A percentile compares a stretch with the other conserved stretches of the same genome.
Evolutionary conservation across 2,888 invertebrate genomes (phyloP).

Genomic region (Drosophila heteroneura): DNA sequence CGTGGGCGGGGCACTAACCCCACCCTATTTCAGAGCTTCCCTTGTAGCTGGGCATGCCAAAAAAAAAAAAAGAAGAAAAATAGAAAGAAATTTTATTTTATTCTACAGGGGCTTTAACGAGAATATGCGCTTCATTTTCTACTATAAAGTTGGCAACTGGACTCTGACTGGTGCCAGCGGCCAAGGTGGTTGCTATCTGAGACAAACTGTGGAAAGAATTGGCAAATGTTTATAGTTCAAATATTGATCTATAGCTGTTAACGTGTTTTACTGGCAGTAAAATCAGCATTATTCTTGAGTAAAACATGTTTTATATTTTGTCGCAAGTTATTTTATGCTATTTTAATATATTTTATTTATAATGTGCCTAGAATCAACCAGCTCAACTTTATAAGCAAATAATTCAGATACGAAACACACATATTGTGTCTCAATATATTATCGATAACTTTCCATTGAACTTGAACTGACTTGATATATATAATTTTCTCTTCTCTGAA

Average conservation of each 20-base stretch:
- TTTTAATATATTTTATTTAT: background rate
- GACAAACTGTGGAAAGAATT: slow-evolving; percentile 44
- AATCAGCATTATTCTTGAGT: background rate
- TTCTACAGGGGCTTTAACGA: slow-evolving; percentile 70
- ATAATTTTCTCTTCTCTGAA: background rate
- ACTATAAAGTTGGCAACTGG: slow-evolving; percentile 52
- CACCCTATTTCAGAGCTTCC: slow-evolving; percentile 1
- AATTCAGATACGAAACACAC: background rate
- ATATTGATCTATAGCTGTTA: slow-evolving; percentile 20
- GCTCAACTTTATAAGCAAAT: background rate
- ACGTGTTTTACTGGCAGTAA: background rate
- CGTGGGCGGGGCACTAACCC: slow-evolving; percentile 13
- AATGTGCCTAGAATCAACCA: background rate
- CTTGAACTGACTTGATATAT: background rate
- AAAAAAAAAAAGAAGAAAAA: slow-evolving; percentile 51
- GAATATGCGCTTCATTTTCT: slow-evolving; percentile 75
- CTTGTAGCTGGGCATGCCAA: slow-evolving; percentile 40
- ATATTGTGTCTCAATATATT: background rate
- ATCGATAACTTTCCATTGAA: background rate
- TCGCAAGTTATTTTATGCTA: background rate
- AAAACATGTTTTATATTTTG: background rate
- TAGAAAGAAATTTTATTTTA: slow-evolving; percentile 36
- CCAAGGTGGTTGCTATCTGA: slow-evolving; percentile 39
- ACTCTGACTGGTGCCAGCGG: slow-evolving; percentile 6
- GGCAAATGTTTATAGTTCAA: slow-evolving; percentile 34